Base-by-base conservation (phyloP, 2,797 vertebrate species). In the Scarus forsteni region DNA sequence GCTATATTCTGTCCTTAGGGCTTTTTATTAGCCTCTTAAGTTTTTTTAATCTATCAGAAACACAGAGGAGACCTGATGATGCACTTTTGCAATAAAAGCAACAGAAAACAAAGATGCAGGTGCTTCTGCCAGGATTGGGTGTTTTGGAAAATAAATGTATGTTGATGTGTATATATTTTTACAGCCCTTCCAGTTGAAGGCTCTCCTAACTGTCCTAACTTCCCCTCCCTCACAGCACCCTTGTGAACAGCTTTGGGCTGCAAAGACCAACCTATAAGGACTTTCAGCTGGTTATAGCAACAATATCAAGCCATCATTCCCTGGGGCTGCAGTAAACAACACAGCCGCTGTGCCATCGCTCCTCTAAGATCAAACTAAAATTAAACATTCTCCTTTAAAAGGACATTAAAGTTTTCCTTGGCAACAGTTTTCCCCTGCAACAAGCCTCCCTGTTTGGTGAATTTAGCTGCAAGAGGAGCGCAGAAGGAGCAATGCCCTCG, bases 401-500 rank as follows among this genome's bases (percentile, higher is more conserved):
- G 8, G 10, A 16, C 18, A 34, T 50, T 16, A 45, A 83, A 78
- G 36, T 80, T 84, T 51, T 18, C 10, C 6, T 36, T n/a, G 27
- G 18, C 43, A 3, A 7, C 15, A 7, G 10, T 27, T 61, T 69
- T 43, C 43, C 46, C 36, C 16, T 51, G 46, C 60, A 70, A 43
- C 44, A 8, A 55, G 18, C 60, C 7, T 35, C 16, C 54, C 27
- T 34, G 44, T 56, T 38, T 10, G 60, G 34, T 65, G 52, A 60
- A 74, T 63, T 60, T 53, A 60, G 46, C 59, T 61, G 69, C 62
- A n/a, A 36, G 35, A 69, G 55, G 48, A 46, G 70, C 78, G 57
- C 36, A 73, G 63, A 57, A 61, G 74, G 49, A 78, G 82, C 81
- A 69, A 87, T 90, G 85, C 67, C 88, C 86, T 91, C 88, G 70